Conservation (phyloP, 2,888 invertebrate species). For the Troilus luridus region DNA sequence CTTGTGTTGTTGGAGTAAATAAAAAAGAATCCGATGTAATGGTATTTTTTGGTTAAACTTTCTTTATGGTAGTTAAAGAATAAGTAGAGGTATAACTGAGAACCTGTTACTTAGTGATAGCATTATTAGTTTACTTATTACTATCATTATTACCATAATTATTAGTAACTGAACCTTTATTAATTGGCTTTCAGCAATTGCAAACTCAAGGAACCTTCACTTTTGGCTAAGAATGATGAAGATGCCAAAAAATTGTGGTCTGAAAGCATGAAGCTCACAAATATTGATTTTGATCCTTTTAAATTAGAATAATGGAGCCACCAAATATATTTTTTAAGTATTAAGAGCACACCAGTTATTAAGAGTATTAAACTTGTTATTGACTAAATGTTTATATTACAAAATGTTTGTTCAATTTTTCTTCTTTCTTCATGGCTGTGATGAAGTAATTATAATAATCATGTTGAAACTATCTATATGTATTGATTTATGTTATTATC, state of each 20-base stretch:
- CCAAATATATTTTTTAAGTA: not conserved
- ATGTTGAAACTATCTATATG: not conserved
- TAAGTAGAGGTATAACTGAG: not conserved
- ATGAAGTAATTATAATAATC: not conserved
- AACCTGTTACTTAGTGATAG: not conserved
- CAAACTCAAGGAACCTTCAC: constrained; percentile 61
- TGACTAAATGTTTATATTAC: not conserved
- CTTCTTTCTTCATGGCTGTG: not conserved
- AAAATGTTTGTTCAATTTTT: not conserved
- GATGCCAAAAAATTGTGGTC: constrained; percentile 66
- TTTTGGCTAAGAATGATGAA: constrained; percentile 64
- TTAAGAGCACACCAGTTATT: not conserved
- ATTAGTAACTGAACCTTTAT: not conserved
- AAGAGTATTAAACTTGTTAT: not conserved
- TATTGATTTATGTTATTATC: not conserved
- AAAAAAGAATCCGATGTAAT: not conserved
- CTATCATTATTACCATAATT: too few relatives aligned
- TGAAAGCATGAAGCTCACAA: constrained; percentile 65
- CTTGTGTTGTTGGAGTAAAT: not conserved
- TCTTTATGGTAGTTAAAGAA: not conserved
- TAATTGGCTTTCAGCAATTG: constrained; percentile 65
- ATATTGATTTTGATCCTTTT: constrained; percentile 60
- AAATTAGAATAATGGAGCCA: not conserved
- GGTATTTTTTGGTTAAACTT: not conserved
- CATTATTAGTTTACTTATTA: not conserved